Evolutionary conservation across 2,113 vertebrate genomes (phyloP).

Genomic region (Morone chrysops): DNA sequence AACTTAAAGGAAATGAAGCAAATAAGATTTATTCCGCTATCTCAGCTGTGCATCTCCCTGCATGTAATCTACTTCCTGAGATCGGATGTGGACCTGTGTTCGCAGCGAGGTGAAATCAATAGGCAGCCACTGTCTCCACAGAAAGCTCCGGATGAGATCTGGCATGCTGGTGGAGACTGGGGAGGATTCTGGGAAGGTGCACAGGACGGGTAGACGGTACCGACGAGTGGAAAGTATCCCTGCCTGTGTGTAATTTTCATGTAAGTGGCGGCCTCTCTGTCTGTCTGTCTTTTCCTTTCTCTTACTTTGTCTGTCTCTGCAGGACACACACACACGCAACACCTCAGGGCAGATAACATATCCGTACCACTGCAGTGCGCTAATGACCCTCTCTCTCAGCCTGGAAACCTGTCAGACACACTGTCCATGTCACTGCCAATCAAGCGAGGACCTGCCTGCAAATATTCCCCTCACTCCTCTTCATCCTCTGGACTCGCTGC

Average conservation of each 20-base stretch:
- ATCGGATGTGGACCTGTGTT: constrained; percentile 60
- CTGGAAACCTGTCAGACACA: constrained; percentile 51
- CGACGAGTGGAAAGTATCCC: constrained; percentile 41
- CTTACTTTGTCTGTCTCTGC: not conserved
- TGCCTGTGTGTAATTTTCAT: constrained; percentile 37
- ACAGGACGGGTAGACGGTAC: not conserved
- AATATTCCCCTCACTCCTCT: constrained; percentile 9
- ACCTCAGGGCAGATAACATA: constrained; percentile 48
- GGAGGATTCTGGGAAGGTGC: constrained; percentile 20
- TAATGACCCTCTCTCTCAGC: constrained; percentile 54
- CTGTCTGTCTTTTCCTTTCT: not conserved
- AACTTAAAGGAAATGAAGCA: constrained; percentile 51
- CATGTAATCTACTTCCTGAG: constrained; percentile 67
- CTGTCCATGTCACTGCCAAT: constrained; percentile 60
- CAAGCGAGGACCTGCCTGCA: constrained; percentile 28
- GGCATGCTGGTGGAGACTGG: not conserved
- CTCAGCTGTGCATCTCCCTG: constrained; percentile 46
- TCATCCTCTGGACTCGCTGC: constrained; percentile 15
- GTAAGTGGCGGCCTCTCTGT: constrained; percentile 33
- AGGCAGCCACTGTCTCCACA: constrained; percentile 14
- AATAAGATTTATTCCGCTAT: constrained; percentile 49
- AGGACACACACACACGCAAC: constrained; percentile 15
- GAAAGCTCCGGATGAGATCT: constrained; percentile 47
- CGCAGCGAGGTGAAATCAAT: constrained; percentile 67
- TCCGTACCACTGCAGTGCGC: constrained; percentile 47